Evolutionary conservation across 1,140 invertebrate genomes (phyloP).

Genomic region (Chrysomallon squamiferum): DNA sequence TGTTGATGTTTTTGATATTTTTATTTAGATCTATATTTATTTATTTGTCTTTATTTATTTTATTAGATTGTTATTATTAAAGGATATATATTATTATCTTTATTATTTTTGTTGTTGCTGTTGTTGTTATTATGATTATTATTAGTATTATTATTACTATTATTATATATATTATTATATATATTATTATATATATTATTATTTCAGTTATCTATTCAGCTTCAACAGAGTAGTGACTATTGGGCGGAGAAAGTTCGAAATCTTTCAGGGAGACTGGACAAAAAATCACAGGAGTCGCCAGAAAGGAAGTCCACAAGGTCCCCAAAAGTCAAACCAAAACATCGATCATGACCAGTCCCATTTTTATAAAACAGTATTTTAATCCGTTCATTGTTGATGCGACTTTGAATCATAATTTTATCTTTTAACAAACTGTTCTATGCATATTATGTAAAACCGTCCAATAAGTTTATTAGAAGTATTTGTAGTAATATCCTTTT

Average conservation of each 20-base stretch:
- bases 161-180: too few species aligned
- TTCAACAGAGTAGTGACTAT: slow-evolving; percentile 61
- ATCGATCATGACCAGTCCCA: not conserved
- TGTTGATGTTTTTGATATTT: too few species aligned
- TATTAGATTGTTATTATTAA: too few species aligned
- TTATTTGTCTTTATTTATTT: too few species aligned
- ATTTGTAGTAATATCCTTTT: not conserved
- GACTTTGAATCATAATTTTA: too few species aligned
- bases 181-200: slow-evolving; percentile 5
- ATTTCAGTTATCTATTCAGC: slow-evolving; percentile 58
- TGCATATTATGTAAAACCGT: not conserved
- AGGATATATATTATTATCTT: too few species aligned
- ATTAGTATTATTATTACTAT: too few species aligned
- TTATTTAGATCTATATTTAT: too few species aligned
- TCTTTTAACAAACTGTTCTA: too few species aligned
- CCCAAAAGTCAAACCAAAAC: not conserved
- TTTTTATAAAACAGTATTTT: not conserved
- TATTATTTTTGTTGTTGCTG: too few species aligned
- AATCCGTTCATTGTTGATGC: not conserved
- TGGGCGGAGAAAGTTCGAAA: slow-evolving; percentile 60
- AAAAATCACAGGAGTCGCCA: not conserved
- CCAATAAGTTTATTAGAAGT: not conserved
- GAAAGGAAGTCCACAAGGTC: too few species aligned
- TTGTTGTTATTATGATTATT: too few species aligned
- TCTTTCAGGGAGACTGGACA: slow-evolving; percentile 42